A percentile compares a stretch with the other conserved stretches of the same genome.
Conservation (phyloP, 2,888 invertebrate genomes). For the Lochmaea crataegi region DNA sequence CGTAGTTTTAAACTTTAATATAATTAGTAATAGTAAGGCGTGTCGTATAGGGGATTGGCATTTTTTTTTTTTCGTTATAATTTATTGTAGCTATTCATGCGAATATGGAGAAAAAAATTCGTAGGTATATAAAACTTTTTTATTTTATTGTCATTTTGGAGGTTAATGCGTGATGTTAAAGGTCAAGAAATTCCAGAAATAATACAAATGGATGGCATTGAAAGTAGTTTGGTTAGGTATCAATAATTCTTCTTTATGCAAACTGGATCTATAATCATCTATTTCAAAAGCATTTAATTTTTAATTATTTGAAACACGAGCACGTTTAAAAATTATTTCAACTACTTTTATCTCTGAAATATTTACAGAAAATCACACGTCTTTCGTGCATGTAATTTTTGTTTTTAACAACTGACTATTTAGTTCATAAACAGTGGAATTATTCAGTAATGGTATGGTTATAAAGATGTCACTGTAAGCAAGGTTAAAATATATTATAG, state of each 20-base stretch:
- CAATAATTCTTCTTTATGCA: too few relatives aligned
- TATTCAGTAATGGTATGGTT: not conserved
- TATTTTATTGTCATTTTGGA: slow-evolving; percentile 2
- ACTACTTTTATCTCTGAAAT: not conserved
- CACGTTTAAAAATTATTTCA: not conserved
- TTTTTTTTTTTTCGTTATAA: not conserved
- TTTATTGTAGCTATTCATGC: not conserved
- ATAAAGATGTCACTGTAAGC: not conserved
- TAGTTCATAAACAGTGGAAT: not conserved
- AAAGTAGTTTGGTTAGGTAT: too few relatives aligned
- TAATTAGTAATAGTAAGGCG: not conserved
- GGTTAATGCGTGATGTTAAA: slow-evolving; percentile 3
- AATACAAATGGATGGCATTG: not conserved
- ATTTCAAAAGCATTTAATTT: too few relatives aligned
- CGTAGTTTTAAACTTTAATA: slow-evolving; percentile 2
- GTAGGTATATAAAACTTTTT: not conserved
- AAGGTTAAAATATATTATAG: not conserved
- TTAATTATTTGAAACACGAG: not conserved
- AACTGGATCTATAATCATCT: too few relatives aligned
- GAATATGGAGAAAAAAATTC: not conserved
- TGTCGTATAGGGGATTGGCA: not conserved
- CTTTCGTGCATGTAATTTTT: not conserved
- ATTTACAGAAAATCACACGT: not conserved
- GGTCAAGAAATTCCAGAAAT: not conserved
- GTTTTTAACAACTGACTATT: not conserved